These are phyloP conservation scores for Agonopterix arenella DNA, from an alignment of 2,888 invertebrate species.

Conservation along the genomic window DNA sequence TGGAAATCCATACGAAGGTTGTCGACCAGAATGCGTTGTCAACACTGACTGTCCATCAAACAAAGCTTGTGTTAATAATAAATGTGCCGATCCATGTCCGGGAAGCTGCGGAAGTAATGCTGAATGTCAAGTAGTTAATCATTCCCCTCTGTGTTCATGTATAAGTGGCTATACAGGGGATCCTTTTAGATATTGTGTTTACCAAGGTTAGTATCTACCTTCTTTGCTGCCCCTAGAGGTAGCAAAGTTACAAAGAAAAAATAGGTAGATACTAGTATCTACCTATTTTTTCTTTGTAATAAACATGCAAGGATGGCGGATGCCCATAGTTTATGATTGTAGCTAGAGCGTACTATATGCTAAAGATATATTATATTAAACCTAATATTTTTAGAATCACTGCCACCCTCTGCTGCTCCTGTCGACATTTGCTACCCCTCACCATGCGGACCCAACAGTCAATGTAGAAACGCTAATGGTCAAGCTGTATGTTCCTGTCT, in stretches of 20 bases:
- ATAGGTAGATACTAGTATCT: no score
- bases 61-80: constrained; percentile 82
- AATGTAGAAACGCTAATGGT: constrained; percentile 82
- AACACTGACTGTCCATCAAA: constrained; percentile 85
- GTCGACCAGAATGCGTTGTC: constrained; percentile 84
- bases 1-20: constrained; percentile 88
- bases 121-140: constrained; percentile 84
- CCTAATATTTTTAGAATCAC: constrained; percentile 48
- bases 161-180: constrained; percentile 83
- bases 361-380: no score
- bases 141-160: constrained; percentile 83
- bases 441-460: constrained; percentile 87
- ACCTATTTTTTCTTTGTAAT: not conserved
- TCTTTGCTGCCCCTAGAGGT: no score
- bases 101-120: constrained; percentile 87
- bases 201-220: constrained; percentile 45
- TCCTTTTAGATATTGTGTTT: constrained; percentile 82
- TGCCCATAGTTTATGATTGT: no score
- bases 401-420: constrained; percentile 63
- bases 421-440: constrained; percentile 82
- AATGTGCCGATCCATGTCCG: constrained; percentile 86
- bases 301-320: no score
- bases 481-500: constrained; percentile 85
- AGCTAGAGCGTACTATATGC: no score
- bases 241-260: no score